These are phyloP conservation scores for Shinisaurus crocodilurus DNA, from an alignment of 2,113 vertebrate genomes.

Conservation along the genomic window DNA sequence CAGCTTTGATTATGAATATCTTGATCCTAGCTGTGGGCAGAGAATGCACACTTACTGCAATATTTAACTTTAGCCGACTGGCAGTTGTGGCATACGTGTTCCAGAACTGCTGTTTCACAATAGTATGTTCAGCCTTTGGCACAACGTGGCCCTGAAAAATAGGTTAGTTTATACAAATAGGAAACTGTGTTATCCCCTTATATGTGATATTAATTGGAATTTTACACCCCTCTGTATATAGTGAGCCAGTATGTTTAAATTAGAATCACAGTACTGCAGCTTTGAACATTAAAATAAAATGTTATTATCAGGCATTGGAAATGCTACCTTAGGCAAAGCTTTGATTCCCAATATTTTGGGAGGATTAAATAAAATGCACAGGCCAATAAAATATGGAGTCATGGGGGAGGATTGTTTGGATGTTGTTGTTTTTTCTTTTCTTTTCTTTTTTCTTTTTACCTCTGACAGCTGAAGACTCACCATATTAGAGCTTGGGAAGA, in stretches of 20 bases:
- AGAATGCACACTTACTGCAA: not conserved
- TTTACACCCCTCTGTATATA: not conserved
- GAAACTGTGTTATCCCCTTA: constrained; percentile 32
- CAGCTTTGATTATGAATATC: not conserved
- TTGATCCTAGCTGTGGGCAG: not conserved
- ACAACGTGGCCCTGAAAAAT: constrained; percentile 30
- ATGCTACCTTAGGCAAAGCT: constrained; percentile 2
- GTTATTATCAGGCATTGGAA: not conserved
- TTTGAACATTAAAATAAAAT: constrained; percentile 34
- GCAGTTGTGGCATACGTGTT: not conserved
- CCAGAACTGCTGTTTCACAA: constrained; percentile 6
- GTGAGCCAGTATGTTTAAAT: not conserved
- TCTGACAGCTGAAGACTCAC: constrained; percentile 29
- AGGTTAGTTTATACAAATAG: not conserved
- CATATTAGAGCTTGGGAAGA: constrained; percentile 50
- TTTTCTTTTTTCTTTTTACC: not conserved
- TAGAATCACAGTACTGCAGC: constrained; percentile 32
- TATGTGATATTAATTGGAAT: not conserved
- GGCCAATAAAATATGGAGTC: constrained; percentile 39
- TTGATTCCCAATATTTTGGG: constrained; percentile 6
- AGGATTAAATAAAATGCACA: constrained; percentile 38
- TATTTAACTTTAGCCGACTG: not conserved
- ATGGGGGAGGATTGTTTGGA: not conserved
- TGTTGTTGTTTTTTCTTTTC: not conserved
- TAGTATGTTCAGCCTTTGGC: not conserved